Conservation (phyloP, 2,113 vertebrate species). For the Kobus ellipsiprymnus region DNA sequence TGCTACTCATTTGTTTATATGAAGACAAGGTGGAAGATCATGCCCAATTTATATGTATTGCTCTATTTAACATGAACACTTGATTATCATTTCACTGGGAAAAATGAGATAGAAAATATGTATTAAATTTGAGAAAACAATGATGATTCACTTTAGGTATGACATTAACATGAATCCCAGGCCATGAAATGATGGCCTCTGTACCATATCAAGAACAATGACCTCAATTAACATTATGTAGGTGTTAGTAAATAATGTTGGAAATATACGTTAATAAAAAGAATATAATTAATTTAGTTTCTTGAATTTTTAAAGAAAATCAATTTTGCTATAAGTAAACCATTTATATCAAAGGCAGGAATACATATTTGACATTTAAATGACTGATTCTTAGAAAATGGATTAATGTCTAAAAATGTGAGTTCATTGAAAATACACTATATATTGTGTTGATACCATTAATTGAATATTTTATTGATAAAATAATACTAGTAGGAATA, state of each 20-base stretch:
- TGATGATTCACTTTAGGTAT: neutral
- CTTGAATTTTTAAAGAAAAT: neutral
- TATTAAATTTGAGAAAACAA: neutral
- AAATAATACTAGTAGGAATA: neutral
- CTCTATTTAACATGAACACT: neutral
- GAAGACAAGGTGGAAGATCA: neutral
- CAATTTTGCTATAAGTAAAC: neutral
- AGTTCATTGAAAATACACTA: neutral
- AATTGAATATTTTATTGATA: neutral
- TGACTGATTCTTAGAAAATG: neutral
- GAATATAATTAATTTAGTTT: neutral
- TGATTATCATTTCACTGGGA: neutral
- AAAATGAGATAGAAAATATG: neutral
- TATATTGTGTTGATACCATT: neutral
- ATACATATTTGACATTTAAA: neutral
- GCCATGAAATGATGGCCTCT: rapidly evolving
- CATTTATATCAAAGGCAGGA: neutral
- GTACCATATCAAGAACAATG: neutral
- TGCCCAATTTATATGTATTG: neutral
- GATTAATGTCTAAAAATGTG: neutral
- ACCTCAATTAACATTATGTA: neutral
- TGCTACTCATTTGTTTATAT: neutral
- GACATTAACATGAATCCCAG: neutral
- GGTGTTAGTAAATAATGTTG: neutral
- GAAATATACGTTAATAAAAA: neutral